A percentile compares a stretch with the other conserved stretches of the same genome.
Evolutionary conservation across 2,797 vertebrate species (phyloP).

Genomic region (Bradypodion ventrale): DNA sequence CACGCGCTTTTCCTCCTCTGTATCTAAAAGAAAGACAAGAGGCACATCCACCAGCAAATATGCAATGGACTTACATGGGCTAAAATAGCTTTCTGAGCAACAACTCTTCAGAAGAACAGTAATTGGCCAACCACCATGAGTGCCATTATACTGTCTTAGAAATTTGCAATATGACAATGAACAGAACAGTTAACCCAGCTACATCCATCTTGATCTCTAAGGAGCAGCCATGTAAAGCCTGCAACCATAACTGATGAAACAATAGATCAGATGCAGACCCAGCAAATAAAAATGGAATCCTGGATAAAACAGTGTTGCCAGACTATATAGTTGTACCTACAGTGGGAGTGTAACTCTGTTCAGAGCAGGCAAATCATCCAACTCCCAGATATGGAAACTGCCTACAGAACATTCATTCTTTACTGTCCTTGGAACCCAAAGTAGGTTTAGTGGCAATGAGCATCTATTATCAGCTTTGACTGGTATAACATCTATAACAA

Average conservation of each 20-base stretch:
- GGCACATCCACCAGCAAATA: neutral
- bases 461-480: neutral
- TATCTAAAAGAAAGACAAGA: constrained; percentile 56
- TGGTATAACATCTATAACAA: neutral
- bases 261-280: neutral
- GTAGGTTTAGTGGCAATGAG: neutral
- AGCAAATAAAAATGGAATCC: neutral
- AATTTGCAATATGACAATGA: neutral
- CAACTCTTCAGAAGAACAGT: neutral
- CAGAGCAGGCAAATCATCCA: too few relatives aligned
- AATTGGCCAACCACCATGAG: neutral
- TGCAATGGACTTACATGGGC: neutral
- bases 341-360: too few relatives aligned
- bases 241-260: neutral
- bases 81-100: neutral
- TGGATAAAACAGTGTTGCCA: neutral
- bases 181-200: neutral
- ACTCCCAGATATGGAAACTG: too few relatives aligned
- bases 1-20: constrained; percentile 75
- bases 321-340: too few relatives aligned
- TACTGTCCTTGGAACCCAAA: neutral
- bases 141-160: neutral
- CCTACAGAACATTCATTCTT: too few relatives aligned
- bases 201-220: neutral
- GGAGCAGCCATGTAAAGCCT: neutral